Base-by-base conservation (phyloP, 2,797 vertebrate species). In the Alfaro cultratus region DNA sequence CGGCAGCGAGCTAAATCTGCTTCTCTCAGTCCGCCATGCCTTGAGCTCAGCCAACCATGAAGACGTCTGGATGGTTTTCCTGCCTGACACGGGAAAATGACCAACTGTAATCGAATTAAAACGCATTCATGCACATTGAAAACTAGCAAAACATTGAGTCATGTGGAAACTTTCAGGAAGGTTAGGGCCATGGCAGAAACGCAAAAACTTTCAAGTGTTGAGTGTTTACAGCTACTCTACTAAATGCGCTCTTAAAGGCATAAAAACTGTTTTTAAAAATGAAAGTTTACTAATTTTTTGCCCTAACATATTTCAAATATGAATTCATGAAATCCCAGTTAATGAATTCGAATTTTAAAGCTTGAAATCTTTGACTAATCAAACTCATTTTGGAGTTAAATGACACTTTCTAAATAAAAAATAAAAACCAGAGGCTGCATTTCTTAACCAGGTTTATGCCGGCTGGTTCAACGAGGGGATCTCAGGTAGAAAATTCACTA, bases 391-490 rank as follows among this genome's bases (percentile, higher is more conserved):
- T 87, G 46, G 68, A 9, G 0, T 47, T 64, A 73, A 51, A 77
- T 53, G 71, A 74, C 47, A 45, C 73, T 29, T 29, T 85, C 75
- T 72, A 23, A 71, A 71, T 31, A 43, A 23, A 18, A 79, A 87
- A 88, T 79, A 82, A 47, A 83, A 91, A 81, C 75, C n/a, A 43
- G 45, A 43, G 60, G 16, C 62, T 49, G 67, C 55, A 62, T 87
- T 82, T 79, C 84, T 73, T 2, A n/a, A 11, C 31, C 74, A 45
- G 79, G 92, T 93, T 92, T 93, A 93, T 43, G 46, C 53, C 47
- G 74, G 49, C 49, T 78, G 76, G 80, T 83, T 92, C 88, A 92
- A 86, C 46, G 90, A 86, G 83, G 74, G 12, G 86, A 85, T 80
- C 62, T 73, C 73, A 55, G 46, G 15, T 0, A n/a, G 75, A 36